Evolutionary conservation across 2,113 vertebrate genomes (phyloP).

Genomic region (Heliornis fulica): DNA sequence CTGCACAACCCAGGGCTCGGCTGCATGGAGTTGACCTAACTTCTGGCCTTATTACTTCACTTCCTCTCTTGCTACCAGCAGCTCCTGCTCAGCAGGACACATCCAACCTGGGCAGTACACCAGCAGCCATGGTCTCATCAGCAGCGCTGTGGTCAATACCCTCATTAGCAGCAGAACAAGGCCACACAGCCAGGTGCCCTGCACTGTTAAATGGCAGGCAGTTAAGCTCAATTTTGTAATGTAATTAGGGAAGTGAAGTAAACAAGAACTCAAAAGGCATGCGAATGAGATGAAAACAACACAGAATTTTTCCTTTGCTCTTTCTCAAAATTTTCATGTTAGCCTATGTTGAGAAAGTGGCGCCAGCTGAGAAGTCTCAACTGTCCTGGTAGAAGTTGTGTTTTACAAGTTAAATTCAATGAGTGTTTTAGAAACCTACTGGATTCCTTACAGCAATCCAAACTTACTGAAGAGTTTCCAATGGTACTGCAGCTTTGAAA

Average conservation of each 20-base stretch:
- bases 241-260: background rate
- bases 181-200: background rate
- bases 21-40: background rate
- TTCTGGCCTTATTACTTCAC: background rate
- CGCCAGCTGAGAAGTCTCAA: background rate
- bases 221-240: background rate
- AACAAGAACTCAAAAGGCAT: background rate
- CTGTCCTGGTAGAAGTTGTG: background rate
- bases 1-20: background rate
- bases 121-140: background rate
- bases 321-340: background rate
- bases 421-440: background rate
- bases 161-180: background rate
- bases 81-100: background rate
- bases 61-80: background rate
- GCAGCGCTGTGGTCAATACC: background rate
- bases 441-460: background rate
- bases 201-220: background rate
- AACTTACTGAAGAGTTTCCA: background rate
- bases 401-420: conserved; percentile 14
- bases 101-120: accelerated
- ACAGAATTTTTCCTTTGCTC: background rate
- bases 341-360: background rate
- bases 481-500: background rate
- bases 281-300: background rate